A percentile compares a stretch with the other conserved stretches of the same genome.
Evolutionary conservation across 2,113 vertebrate genomes (phyloP).

Genomic region (Phoenicopterus ruber): DNA sequence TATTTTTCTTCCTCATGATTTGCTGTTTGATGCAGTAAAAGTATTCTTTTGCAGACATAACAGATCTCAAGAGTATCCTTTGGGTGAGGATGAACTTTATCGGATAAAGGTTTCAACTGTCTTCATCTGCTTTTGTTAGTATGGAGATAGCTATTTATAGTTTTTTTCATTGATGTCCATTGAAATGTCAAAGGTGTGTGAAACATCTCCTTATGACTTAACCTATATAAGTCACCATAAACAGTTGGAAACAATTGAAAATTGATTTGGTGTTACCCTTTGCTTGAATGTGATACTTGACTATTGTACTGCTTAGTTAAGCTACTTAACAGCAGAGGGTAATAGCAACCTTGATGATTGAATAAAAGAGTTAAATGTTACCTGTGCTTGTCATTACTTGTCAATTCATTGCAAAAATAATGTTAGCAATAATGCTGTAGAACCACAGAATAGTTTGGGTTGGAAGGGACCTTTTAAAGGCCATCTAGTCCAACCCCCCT

Average conservation of each 20-base stretch:
- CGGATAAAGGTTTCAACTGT: not conserved
- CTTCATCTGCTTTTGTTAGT: not conserved
- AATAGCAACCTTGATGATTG: not conserved
- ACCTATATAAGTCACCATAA: not conserved
- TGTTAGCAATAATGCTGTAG: no score
- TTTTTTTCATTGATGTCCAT: not conserved
- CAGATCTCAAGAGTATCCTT: not conserved
- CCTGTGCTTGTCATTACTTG: not conserved
- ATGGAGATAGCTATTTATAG: not conserved
- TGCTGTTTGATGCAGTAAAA: not conserved
- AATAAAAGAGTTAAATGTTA: not conserved
- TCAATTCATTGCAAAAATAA: not conserved
- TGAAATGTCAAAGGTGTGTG: not conserved
- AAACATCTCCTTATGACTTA: not conserved
- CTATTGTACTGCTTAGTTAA: not conserved
- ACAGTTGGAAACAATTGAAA: not conserved
- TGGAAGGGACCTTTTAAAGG: no score
- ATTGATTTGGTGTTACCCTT: not conserved
- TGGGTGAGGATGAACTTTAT: not conserved
- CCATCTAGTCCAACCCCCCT: no score
- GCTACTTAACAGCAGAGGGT: not conserved
- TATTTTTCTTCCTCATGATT: not conserved
- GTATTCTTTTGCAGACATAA: not conserved
- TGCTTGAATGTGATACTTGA: not conserved
- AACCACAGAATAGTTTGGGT: no score